These are phyloP conservation scores for Cyphomyrus plagiostoma DNA, from an alignment of 2,113 vertebrate genomes.

Conservation along the genomic window DNA sequence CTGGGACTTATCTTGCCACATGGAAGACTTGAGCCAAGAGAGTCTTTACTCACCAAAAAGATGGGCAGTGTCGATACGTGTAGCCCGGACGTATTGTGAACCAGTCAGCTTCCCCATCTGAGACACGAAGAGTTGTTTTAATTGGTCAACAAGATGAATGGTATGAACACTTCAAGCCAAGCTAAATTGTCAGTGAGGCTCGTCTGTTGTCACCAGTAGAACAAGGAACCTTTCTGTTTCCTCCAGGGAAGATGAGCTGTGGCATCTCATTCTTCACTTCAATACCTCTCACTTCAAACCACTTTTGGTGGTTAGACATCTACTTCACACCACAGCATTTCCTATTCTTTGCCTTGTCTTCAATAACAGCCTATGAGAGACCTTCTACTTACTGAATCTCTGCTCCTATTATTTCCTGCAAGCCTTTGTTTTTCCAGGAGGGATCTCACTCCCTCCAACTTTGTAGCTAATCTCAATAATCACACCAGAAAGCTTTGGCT, in stretches of 20 bases:
- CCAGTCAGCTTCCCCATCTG: background rate
- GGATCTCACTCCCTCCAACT: background rate
- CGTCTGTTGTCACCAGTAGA: background rate
- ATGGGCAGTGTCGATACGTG: background rate
- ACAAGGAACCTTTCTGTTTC: conserved; percentile 1
- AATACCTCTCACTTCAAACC: conserved; percentile 1
- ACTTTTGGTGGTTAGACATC: conserved; percentile 28
- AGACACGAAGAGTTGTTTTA: conserved; percentile 25
- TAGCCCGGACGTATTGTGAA: background rate
- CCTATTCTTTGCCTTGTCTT: conserved; percentile 30
- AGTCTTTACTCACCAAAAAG: background rate
- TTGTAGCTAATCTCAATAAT: background rate
- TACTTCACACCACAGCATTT: background rate
- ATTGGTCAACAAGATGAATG: conserved; percentile 23
- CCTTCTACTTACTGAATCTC: background rate
- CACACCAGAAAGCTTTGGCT: background rate
- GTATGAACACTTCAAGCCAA: background rate
- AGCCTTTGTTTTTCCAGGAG: background rate
- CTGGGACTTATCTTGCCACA: background rate
- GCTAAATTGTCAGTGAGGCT: conserved; percentile 6
- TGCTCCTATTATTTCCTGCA: background rate
- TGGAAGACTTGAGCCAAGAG: background rate
- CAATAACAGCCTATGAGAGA: conserved; percentile 23
- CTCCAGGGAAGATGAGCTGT: conserved; percentile 18
- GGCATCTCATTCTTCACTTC: background rate